Conservation (phyloP, 2,797 vertebrate genomes). For the Enteromius fasciolatus region DNA sequence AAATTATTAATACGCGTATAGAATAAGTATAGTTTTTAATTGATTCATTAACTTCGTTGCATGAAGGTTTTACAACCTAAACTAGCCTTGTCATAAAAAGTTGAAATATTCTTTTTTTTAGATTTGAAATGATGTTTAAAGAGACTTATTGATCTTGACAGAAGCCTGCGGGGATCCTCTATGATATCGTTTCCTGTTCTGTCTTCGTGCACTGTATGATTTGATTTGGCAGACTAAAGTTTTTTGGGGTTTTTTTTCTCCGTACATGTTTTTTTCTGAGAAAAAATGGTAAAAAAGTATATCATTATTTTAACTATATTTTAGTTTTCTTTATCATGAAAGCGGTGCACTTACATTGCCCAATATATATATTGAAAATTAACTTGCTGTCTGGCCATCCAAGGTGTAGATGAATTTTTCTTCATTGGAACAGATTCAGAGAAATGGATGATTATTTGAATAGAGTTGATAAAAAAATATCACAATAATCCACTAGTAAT, state of each 20-base stretch:
- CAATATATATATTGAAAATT: no score
- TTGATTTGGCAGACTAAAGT: background rate
- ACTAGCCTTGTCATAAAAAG: background rate
- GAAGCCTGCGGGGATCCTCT: background rate
- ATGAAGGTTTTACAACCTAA: background rate
- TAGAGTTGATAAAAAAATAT: background rate
- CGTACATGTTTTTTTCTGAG: background rate
- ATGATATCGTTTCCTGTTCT: background rate
- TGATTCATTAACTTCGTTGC: background rate
- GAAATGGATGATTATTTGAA: background rate
- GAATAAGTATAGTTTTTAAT: background rate
- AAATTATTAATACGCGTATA: background rate
- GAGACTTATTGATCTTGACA: background rate
- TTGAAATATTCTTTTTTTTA: background rate
- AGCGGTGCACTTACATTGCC: background rate
- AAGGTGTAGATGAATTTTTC: background rate
- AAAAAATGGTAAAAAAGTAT: background rate
- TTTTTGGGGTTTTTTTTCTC: background rate
- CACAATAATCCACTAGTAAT: background rate
- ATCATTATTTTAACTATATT: background rate
- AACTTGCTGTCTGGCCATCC: no score
- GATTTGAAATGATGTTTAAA: background rate
- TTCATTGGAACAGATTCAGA: background rate
- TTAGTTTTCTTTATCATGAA: background rate
- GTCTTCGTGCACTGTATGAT: background rate